These are phyloP conservation scores for Orius laevigatus DNA, from an alignment of 1,140 invertebrate genomes.

Conservation along the genomic window DNA sequence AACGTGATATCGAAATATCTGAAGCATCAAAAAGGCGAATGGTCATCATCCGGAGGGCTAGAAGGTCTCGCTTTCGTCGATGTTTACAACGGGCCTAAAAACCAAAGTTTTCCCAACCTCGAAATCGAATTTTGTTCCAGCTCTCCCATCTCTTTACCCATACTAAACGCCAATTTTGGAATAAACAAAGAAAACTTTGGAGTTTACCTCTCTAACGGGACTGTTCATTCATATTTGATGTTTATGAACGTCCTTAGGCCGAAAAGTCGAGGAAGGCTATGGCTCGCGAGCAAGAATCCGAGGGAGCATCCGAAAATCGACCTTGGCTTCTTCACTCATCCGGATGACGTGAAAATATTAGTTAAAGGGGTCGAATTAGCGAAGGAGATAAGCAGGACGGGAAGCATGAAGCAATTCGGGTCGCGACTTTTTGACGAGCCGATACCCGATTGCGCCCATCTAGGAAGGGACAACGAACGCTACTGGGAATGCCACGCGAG, in stretches of 20 bases:
- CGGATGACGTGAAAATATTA: conserved; percentile 25
- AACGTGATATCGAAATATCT: conserved; percentile 38
- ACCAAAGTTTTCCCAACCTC: conserved; percentile 35
- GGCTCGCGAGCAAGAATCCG: conserved; percentile 39
- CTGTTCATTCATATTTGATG: conserved; percentile 25
- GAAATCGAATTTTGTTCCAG: conserved; percentile 24
- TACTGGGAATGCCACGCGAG: conserved; percentile 55
- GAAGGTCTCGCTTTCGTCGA: conserved; percentile 63
- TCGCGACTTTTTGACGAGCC: conserved; percentile 40
- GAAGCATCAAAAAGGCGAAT: conserved; percentile 40
- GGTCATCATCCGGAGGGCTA: conserved; percentile 62
- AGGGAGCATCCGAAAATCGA: conserved; percentile 57
- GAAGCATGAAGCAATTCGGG: conserved; percentile 26
- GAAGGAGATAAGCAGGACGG: conserved; percentile 21
- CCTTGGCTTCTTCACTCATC: conserved; percentile 55
- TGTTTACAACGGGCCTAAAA: conserved; percentile 39
- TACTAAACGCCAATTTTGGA: conserved; percentile 25
- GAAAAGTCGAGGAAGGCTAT: conserved; percentile 39
- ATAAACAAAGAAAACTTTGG: conserved; percentile 52
- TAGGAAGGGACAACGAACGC: conserved; percentile 39
- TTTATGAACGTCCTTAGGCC: conserved; percentile 29
- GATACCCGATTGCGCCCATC: conserved; percentile 37
- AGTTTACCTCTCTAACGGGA: conserved; percentile 26
- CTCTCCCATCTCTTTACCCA: conserved; percentile 15
- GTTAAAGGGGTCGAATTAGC: conserved; percentile 25